These are phyloP conservation scores for Coptodon bakossiorum DNA, from an alignment of 2,113 vertebrate species.

Conservation along the genomic window DNA sequence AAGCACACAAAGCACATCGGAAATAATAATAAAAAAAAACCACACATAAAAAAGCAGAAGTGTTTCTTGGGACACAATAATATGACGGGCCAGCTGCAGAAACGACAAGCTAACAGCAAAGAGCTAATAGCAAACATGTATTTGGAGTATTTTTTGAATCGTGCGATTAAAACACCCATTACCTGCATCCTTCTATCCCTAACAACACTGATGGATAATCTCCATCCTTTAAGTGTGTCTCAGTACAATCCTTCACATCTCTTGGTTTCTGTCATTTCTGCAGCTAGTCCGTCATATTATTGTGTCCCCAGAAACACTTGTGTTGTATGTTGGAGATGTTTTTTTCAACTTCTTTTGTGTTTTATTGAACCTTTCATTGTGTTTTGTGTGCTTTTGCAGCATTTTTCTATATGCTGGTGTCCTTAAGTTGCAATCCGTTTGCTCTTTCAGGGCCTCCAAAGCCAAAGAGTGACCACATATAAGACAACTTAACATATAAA, in stretches of 20 bases:
- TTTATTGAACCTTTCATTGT: neutral
- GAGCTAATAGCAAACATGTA: neutral
- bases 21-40: neutral
- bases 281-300: neutral
- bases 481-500: neutral
- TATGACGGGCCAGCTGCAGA: neutral
- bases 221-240: neutral
- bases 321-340: neutral
- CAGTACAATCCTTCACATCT: neutral
- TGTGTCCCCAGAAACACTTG: neutral
- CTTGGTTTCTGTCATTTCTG: neutral
- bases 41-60: neutral
- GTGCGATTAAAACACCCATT: neutral
- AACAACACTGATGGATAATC: neutral
- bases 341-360: neutral
- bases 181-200: neutral
- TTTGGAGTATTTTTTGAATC: neutral
- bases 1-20: neutral
- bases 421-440: neutral
- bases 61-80: neutral
- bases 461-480: neutral
- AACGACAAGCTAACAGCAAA: neutral
- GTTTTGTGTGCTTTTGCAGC: neutral
- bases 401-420: neutral
- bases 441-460: neutral